Base-by-base conservation (phyloP, 2,888 invertebrate species). In the Exephanes ischioxanthus region DNA sequence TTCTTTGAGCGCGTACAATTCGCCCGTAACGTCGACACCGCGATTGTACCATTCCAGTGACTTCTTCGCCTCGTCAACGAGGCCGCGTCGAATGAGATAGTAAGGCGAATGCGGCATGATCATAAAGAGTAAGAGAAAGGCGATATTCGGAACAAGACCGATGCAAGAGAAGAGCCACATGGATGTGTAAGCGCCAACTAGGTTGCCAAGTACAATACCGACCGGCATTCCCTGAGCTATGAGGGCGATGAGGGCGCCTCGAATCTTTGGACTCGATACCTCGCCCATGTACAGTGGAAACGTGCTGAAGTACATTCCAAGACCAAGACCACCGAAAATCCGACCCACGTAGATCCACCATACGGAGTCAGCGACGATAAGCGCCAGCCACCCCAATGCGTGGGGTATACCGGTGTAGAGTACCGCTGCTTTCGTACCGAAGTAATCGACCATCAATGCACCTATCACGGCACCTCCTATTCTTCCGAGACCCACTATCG, bases 101-200 rank as follows among this genome's bases (percentile, higher is more conserved):
- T 94, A 89, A 1, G 93, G 92, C 5, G 94, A 91, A 9, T 91
- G 90, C 0, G 93, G 93, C 11, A 93, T 80, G 0, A 89, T 77
- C n/a, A 86, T 83, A 70, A 93, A 91, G 1, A 90, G 45, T 4
- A 68, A 30, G 3, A 93, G 72, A 77, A 90, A 91, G 5, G 87
- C 11, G 1, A 91, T 2, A 41, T 88, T 91, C 1, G 92, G 87
- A 14, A 90, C 81, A 16, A 92, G 86, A 86, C 91, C 91, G 33
- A 92, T 88, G 3, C 88, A 58, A 1, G 92, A 90, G 53, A 92
- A 93, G 11, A 86, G 55, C 78, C 84, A 85, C 80, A 92, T 86
- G 6, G 91, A 87, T 45, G 93, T 83, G 66, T 90, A 89, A 7
- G 91, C 89, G 19, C 93, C 94, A 83, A 92, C 90, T 26, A 91